Evolutionary conservation across 2,797 vertebrate species (phyloP), one percentile per base, ranked within the genome.

Genomic region (Catharus ustulatus): DNA sequence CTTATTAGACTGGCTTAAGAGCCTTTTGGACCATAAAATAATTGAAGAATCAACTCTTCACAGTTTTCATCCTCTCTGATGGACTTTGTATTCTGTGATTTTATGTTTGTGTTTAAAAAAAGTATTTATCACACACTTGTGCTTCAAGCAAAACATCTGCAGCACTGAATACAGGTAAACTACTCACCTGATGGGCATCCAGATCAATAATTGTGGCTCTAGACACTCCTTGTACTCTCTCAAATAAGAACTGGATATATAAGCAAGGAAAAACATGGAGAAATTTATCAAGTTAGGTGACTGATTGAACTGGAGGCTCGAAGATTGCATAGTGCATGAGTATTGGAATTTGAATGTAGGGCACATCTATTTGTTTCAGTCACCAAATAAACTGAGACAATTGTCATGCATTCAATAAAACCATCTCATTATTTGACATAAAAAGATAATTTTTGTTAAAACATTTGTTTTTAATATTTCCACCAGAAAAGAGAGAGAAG

Each of bases 101-200:
- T 84, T 29, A 54, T 6, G 27, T 18, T n/a, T 10, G 15, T 38
- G 20, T 6, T 48, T 38, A 18, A 18, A 57, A 64, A 64, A 43
- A 6, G 13, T 23, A 45, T 54, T 85, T 67, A 62, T 57, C 36
- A 40, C 26, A n/a, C 32, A 20, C 7, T 72, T 42, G 8, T 51
- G 58, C 46, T 66, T 66, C 1, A 3, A 81, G 48, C 32, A 62
- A 51, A 93, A 46, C 15, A 38, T 13, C 34, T 57, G 29, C 32
- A 83, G 63, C 64, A 64, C 8, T 15, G 27, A 71, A 55, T 5
- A 57, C 8, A 40, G n/a, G 26, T 13, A 32, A 83, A 10, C 27
- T 34, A 91, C 98, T 98, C 97, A 99, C 99, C 99, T 99, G 99
- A 97, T 99, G 99, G 95, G 99, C 99, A 75, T 99, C 99, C 71